phyloP scores from a whole-genome alignment of 2,113 vertebrate species.

The Myxocyprinus asiaticus region DNA sequence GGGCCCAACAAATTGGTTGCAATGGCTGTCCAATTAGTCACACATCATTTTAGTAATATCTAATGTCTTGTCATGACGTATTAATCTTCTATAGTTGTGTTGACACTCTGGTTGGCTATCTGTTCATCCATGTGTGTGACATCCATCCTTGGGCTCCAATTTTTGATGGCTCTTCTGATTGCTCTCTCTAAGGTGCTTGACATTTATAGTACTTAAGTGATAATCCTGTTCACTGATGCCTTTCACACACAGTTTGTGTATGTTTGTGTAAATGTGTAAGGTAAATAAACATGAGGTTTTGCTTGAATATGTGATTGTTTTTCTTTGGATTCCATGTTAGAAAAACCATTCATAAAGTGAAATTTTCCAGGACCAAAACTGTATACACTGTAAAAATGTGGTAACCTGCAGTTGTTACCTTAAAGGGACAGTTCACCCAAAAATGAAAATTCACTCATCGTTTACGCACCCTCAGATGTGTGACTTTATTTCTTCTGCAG shows the following conservation, averaged over 20 bases:
- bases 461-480: too few relatives aligned
- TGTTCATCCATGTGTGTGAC: not conserved
- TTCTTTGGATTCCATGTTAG: too few relatives aligned
- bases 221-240: constrained; percentile 37
- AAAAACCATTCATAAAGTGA: too few relatives aligned
- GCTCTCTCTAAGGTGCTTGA: constrained; percentile 40
- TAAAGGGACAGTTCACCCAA: too few relatives aligned
- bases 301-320: not conserved
- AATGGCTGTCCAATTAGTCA: not conserved
- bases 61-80: not conserved
- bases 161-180: constrained; percentile 36
- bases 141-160: constrained; percentile 29
- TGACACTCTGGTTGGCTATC: too few relatives aligned
- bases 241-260: constrained; percentile 15
- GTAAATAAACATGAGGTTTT: constrained; percentile 18
- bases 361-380: too few relatives aligned
- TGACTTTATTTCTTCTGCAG: too few relatives aligned
- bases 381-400: too few relatives aligned
- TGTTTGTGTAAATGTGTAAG: not conserved
- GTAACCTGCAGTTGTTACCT: too few relatives aligned
- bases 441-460: too few relatives aligned
- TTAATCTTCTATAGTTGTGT: not conserved
- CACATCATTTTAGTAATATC: not conserved
- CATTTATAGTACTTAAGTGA: constrained; percentile 42
- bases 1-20: not conserved